These are phyloP conservation scores for Morpho achilles DNA, from an alignment of 2,888 invertebrate species.

Conservation along the genomic window DNA sequence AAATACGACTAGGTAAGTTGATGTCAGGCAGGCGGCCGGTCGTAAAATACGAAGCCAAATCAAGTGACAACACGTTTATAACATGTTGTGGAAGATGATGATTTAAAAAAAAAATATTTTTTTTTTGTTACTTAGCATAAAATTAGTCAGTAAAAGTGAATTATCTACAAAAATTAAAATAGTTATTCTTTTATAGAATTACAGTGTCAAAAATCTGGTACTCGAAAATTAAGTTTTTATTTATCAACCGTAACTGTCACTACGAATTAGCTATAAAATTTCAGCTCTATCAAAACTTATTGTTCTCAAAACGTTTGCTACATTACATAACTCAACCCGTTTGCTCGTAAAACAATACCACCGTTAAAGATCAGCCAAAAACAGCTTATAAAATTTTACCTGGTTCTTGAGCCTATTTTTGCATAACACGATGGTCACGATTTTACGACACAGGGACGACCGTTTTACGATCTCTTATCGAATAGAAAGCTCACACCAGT, in stretches of 20 bases:
- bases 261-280: slow-evolving; percentile 68
- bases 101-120: no score
- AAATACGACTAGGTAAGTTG: no score
- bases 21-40: no score
- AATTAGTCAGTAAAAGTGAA: no score
- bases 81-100: no score
- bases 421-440: slow-evolving; percentile 48
- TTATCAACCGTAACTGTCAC: slow-evolving; percentile 71
- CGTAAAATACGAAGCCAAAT: no score
- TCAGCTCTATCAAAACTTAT: slow-evolving; percentile 73
- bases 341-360: slow-evolving; percentile 65
- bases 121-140: no score
- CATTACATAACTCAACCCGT: slow-evolving; percentile 73
- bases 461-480: slow-evolving; percentile 71
- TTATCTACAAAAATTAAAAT: no score
- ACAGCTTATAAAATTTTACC: slow-evolving; percentile 49
- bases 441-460: slow-evolving; percentile 69
- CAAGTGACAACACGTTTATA: no score
- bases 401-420: slow-evolving; percentile 50
- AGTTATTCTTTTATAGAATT: no score
- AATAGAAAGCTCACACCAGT: slow-evolving; percentile 60
- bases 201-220: slow-evolving; percentile 32
- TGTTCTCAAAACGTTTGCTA: slow-evolving; percentile 64
- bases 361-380: slow-evolving; percentile 54
- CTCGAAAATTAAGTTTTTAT: slow-evolving; percentile 56